Base-by-base conservation (phyloP, 2,113 vertebrate genomes). In the Corythornis vintsioides region DNA sequence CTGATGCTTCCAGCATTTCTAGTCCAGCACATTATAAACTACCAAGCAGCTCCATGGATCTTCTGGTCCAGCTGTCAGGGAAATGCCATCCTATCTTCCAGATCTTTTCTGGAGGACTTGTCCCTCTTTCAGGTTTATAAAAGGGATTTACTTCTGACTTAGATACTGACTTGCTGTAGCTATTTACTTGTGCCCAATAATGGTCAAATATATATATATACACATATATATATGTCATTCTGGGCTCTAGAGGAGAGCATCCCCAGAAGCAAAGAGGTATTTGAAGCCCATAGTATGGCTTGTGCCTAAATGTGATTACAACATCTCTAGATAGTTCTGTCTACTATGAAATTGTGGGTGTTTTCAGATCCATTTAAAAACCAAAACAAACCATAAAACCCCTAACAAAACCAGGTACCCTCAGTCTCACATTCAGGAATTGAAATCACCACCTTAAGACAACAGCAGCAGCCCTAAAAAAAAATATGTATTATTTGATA, bases 341-440 rank as follows among this genome's bases (percentile, higher is more conserved):
- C 13, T 61, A 3, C 21, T 29, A 3, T 38, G 26, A 87, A 66
- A 50, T 8, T 4, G 8, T 10, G 40, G 11, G 11, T 0, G 0
- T 83, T 60, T 83, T 29, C 42, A 45, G 65, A 90, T 11, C 22
- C 25, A 29, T 7, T 59, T 53, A 28, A 76, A 72, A 60, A 13
- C 0, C 3, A 59, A 89, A 86, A 74, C 3, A 5, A 74, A 70
- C 28, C 5, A 24, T 38, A 52, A 64, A 31, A 35, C 16, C 1
- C 2, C 14, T 48, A 64, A 6, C 4, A 86, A 75, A 79, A 22
- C 14, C 1, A 35, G 60, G 69, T 70, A 45, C 47, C 3, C 20
- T 57, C 18, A 85, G 31, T 22, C 29, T 81, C 24, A 29, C 22
- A 11, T 21, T 73, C 24, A 42, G 24, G 26, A 66, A 69, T 13